These are phyloP conservation scores for Nomada flava DNA, from an alignment of 2,888 invertebrate species.

Conservation along the genomic window DNA sequence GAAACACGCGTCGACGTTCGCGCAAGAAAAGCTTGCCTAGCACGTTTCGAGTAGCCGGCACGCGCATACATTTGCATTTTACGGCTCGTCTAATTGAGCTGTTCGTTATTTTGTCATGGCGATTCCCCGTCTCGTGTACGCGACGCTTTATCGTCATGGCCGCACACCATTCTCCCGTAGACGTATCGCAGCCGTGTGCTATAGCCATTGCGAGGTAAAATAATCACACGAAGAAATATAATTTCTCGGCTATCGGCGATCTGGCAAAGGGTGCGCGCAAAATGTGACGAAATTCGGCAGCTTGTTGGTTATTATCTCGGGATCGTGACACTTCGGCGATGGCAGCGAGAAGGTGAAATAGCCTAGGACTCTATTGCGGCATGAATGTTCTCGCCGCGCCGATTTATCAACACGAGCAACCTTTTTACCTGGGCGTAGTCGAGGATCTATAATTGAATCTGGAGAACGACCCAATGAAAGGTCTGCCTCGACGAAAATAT, in stretches of 20 bases:
- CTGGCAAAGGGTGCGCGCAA: neutral
- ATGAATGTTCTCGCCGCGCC: slow-evolving; percentile 40
- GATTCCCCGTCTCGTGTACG: slow-evolving; percentile 53
- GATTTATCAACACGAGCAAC: slow-evolving; percentile 57
- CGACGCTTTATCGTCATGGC: slow-evolving; percentile 64
- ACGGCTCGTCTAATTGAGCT: slow-evolving; percentile 77
- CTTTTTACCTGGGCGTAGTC: slow-evolving; percentile 53
- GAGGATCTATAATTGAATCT: slow-evolving; percentile 75
- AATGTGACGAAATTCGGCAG: slow-evolving; percentile 23
- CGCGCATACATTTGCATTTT: slow-evolving; percentile 77
- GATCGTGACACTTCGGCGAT: slow-evolving; percentile 51
- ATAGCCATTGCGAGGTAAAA: slow-evolving; percentile 6
- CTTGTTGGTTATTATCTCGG: slow-evolving; percentile 7
- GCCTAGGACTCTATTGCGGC: slow-evolving; percentile 35
- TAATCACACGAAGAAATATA: neutral
- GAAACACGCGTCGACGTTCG: slow-evolving; percentile 33
- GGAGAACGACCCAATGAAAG: slow-evolving; percentile 57
- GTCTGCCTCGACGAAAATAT: slow-evolving; percentile 42
- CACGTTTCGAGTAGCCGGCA: slow-evolving; percentile 66
- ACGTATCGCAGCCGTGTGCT: slow-evolving; percentile 35
- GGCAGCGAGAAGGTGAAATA: slow-evolving; percentile 44
- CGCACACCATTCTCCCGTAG: slow-evolving; percentile 56
- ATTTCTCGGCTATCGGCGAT: too few species aligned
- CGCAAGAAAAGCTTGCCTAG: slow-evolving; percentile 57
- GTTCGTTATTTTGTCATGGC: slow-evolving; percentile 74